Evolutionary conservation across 2,113 vertebrate genomes (phyloP).

Genomic region (Chloropsis hardwickii): DNA sequence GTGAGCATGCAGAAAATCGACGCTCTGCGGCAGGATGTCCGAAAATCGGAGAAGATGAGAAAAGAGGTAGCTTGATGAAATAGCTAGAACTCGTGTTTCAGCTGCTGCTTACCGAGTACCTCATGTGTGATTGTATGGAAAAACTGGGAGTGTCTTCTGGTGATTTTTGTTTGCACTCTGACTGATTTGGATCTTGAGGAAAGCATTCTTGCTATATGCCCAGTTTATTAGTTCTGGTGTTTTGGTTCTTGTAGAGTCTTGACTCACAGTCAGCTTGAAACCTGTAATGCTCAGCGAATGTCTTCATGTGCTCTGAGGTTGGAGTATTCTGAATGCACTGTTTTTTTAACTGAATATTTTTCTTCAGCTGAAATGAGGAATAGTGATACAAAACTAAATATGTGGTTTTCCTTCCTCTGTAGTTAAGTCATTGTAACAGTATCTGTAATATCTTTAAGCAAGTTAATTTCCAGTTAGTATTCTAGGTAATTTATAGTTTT

Average conservation of each 20-base stretch:
- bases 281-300: background rate
- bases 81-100: background rate
- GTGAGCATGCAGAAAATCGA: constrained; percentile 86
- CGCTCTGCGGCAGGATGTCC: constrained; percentile 84
- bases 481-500: background rate
- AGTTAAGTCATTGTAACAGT: background rate
- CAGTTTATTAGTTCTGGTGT: background rate
- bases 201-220: background rate
- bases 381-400: background rate
- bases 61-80: constrained; percentile 81
- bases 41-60: constrained; percentile 86
- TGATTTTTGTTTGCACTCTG: background rate
- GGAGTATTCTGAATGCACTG: background rate
- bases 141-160: background rate
- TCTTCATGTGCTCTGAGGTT: background rate
- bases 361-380: background rate
- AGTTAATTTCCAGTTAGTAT: background rate
- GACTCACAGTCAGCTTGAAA: background rate
- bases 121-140: background rate
- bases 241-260: background rate
- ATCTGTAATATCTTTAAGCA: background rate
- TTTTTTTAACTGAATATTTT: background rate
- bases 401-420: background rate
- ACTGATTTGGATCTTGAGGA: background rate
- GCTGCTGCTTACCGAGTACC: background rate